These are phyloP conservation scores for Apogon hyalosoma DNA, from an alignment of 2,797 vertebrate genomes.

Conservation along the genomic window DNA sequence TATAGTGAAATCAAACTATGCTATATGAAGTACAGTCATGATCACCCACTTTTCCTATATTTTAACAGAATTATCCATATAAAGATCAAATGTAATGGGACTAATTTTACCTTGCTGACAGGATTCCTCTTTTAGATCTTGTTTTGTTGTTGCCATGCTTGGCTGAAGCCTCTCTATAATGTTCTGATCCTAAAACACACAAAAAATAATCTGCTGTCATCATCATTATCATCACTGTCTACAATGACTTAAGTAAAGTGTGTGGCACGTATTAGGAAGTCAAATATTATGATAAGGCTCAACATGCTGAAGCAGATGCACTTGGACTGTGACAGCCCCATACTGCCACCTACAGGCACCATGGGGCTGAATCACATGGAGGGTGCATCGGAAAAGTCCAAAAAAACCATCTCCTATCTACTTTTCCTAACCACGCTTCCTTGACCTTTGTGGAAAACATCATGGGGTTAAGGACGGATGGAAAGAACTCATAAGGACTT, in stretches of 20 bases:
- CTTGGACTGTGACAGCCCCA: background rate
- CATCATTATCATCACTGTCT: background rate
- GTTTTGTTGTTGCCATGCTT: constrained; percentile 42
- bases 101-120: constrained; percentile 58
- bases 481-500: too few species aligned
- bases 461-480: too few species aligned
- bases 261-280: constrained; percentile 4
- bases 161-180: constrained; percentile 59
- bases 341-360: constrained; percentile 50
- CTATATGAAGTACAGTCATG: too few species aligned
- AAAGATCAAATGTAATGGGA: too few species aligned
- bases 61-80: too few species aligned
- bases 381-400: too few species aligned
- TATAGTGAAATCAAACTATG: too few species aligned
- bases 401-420: too few species aligned
- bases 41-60: too few species aligned
- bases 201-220: background rate
- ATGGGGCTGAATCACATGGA: too few species aligned
- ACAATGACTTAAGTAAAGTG: background rate
- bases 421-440: too few species aligned
- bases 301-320: background rate
- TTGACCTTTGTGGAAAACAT: too few species aligned
- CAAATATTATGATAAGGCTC: constrained; percentile 5
- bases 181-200: constrained; percentile 65
- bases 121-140: constrained; percentile 65